Evolutionary conservation across 2,797 vertebrate genomes (phyloP).

Genomic region (Phoebastria nigripes): DNA sequence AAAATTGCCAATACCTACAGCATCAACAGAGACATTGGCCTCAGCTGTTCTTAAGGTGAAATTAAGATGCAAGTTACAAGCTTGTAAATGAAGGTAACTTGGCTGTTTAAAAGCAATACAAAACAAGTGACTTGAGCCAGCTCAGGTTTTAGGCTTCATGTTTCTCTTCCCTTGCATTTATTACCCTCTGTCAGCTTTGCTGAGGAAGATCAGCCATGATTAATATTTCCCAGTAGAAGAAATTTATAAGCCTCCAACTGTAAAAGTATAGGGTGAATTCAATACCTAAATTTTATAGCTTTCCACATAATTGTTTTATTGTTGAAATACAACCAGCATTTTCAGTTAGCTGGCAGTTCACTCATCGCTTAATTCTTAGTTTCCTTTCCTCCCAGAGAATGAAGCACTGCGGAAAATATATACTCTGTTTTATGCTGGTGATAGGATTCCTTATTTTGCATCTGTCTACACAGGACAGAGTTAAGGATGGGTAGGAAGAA

Average conservation of each 20-base stretch:
- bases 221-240: conserved; percentile 2
- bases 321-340: conserved; percentile 19
- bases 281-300: neutral
- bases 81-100: neutral
- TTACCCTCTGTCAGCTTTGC: neutral
- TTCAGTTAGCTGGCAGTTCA: neutral
- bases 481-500: neutral
- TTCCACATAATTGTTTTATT: neutral
- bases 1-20: neutral
- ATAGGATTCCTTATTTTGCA: neutral
- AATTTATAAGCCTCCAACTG: neutral
- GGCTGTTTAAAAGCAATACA: neutral
- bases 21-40: neutral
- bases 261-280: neutral
- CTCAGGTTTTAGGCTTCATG: neutral
- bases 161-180: neutral
- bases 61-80: neutral
- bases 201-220: neutral
- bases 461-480: neutral
- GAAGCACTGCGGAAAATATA: neutral
- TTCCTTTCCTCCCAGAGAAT: neutral
- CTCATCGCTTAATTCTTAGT: neutral
- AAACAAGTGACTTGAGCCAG: neutral
- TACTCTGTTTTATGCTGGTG: neutral
- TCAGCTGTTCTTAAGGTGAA: neutral